Base-by-base conservation (phyloP, 2,797 vertebrate genomes). In the Sebastes minor region DNA sequence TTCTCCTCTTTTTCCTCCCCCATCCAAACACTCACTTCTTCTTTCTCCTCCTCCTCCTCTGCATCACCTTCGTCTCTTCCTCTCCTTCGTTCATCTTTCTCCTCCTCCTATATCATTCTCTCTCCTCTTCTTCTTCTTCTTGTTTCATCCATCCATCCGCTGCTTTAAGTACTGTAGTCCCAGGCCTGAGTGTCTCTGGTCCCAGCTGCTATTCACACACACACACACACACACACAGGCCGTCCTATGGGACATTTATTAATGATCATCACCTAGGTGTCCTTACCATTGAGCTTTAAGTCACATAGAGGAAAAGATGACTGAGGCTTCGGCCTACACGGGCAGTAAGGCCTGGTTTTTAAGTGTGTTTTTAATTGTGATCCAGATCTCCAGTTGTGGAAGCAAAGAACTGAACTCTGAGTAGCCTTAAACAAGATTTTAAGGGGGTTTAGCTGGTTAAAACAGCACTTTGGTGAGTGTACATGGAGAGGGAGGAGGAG, bases 251-350 rank as follows among this genome's bases (percentile, higher is more conserved):
- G 9, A 63, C 63, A 49, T 60, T 73, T 25, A 49, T 76, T 38
- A 28, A 38, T 53, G 12, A 69, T 79, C 74, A 80, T 84, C 87
- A 90, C 86, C 85, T 20, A 70, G 28, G 85, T 86, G 87, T 84
- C 87, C 78, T 90, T 88, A 83, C 59, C 59, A 62, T 32, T 42
- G 27, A 78, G 74, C 81, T 87, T 86, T 53, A 86, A 74, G 57
- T 78, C 66, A 59, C 14, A 28, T 1, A 20, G 25, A 70, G 38
- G 49, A 64, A 56, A 56, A 22, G 5, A 72, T 27, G 67, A n/a
- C 22, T 20, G 27, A 46, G 72, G 14, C n/a, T 33, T 46, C 3
- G n/a, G 42, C 23, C 28, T 57, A 5, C 16, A 53, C 0, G 0
- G 6, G 53, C 8, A 23, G 32, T 2, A 33, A 25, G 67, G 20